Evolutionary conservation across 2,797 vertebrate species (phyloP).

Genomic region (Schizopygopsis malacanthus): DNA sequence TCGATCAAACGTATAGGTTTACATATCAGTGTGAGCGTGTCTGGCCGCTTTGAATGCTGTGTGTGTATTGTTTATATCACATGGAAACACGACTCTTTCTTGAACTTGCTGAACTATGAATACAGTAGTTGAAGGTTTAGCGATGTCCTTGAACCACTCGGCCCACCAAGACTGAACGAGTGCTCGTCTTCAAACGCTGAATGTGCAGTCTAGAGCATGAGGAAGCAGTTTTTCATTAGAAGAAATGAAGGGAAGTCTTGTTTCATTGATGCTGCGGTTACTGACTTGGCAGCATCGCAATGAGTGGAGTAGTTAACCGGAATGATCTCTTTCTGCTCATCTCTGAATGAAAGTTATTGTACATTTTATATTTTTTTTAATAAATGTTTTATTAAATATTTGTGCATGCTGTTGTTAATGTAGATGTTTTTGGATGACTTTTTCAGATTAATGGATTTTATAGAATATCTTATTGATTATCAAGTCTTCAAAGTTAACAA

Average conservation of each 20-base stretch:
- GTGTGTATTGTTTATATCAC: neutral
- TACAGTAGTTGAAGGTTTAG: neutral
- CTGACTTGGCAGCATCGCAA: constrained; percentile 50
- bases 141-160: neutral
- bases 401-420: neutral
- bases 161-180: constrained; percentile 7
- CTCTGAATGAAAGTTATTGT: neutral
- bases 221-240: constrained; percentile 39
- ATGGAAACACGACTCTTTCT: neutral
- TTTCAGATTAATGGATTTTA: neutral
- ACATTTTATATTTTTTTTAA: neutral
- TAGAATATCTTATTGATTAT: neutral
- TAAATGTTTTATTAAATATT: neutral
- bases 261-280: constrained; percentile 37
- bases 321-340: neutral
- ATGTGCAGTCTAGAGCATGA: constrained; percentile 26
- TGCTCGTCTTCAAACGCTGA: constrained; percentile 50
- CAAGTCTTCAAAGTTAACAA: neutral
- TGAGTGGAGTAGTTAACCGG: constrained; percentile 19
- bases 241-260: constrained; percentile 49
- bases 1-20: neutral
- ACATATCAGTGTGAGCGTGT: neutral
- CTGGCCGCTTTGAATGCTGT: neutral
- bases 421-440: too few species aligned
- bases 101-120: constrained; percentile 31